Evolutionary conservation across 2,113 vertebrate genomes (phyloP), one percentile per base, ranked within the genome.

Genomic region (Oryzias woworae): DNA sequence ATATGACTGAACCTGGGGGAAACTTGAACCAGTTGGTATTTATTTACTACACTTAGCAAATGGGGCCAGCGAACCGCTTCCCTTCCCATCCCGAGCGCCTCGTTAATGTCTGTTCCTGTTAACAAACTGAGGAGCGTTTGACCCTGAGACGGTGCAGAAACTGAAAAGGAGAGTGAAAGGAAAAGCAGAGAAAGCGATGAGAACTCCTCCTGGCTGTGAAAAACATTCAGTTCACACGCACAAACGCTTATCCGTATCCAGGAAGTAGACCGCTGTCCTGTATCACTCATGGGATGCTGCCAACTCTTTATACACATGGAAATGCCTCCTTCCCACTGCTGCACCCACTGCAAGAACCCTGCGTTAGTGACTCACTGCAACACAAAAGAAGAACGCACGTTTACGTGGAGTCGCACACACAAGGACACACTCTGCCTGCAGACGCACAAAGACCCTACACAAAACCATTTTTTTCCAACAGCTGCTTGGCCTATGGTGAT

Each of bases 381-480:
- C 54, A 78, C 28, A 69, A 4, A 61, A 63, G 36, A 52, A 53
- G 51, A 4, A 62, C 60, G 54, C 46, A 50, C 36, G 51, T 62
- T 52, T 31, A 45, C 31, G 49, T 24, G 52, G 43, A 59, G 36
- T 10, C 41, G 41, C 41, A 14, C 47, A 2, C 53, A 4, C 47
- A 50, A 13, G 14, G 55, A 53, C 61, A 50, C 62, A 53, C 22
- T 51, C 63, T 17, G 55, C 75, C 80, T 59, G 45, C 67, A 68
- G 68, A 81, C 47, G 70, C 71, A 82, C 82, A 85, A 78, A 74
- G 70, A 73, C 69, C 53, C 66, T 56, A 69, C 74, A 70, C 14
- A 46, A 76, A 77, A 71, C 54, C 73, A 80, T 78, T 78, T 81
- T 82, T 80, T 75, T 79, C 83, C 81, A 83, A 73, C 69, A 85